Conservation (phyloP, 2,888 invertebrate genomes). For the Drosophila mercatorum region DNA sequence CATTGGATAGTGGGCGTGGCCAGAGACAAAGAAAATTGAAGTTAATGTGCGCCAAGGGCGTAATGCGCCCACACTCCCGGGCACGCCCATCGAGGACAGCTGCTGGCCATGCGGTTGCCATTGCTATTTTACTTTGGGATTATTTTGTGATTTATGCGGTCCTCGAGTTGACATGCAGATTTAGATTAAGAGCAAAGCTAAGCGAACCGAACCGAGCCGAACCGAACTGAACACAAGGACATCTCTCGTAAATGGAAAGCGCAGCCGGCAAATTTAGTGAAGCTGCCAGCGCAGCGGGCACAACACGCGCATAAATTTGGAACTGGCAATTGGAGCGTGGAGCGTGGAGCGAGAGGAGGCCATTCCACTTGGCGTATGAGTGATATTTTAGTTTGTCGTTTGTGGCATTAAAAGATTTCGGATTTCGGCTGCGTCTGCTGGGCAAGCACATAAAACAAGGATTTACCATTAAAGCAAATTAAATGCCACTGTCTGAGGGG, state of each 20-base stretch:
- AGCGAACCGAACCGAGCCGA: slow-evolving; percentile 19
- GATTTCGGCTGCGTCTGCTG: slow-evolving; percentile 26
- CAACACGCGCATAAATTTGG: slow-evolving; percentile 65
- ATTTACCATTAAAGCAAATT: slow-evolving; percentile 81
- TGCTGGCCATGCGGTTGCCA: slow-evolving; percentile 52
- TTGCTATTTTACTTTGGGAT: slow-evolving; percentile 82
- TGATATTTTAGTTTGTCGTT: slow-evolving; percentile 74
- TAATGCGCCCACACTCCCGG: slow-evolving; percentile 47
- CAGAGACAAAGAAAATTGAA: slow-evolving; percentile 58
- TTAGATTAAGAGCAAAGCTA: slow-evolving; percentile 77
- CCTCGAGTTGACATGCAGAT: slow-evolving; percentile 83
- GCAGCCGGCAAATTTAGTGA: slow-evolving; percentile 47
- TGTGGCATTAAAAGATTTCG: slow-evolving; percentile 74
- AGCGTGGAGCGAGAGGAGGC: neutral
- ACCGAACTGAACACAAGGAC: slow-evolving; percentile 25
- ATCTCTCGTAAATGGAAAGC: slow-evolving; percentile 27
- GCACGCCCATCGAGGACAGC: slow-evolving; percentile 46
- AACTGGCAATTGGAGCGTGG: neutral
- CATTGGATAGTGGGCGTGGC: slow-evolving; percentile 37
- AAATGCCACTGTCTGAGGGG: slow-evolving; percentile 55
- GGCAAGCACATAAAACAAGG: slow-evolving; percentile 63
- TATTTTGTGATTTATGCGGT: slow-evolving; percentile 84
- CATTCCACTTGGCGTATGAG: slow-evolving; percentile 66
- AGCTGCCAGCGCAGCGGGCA: slow-evolving; percentile 27
- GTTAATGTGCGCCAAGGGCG: slow-evolving; percentile 42